Base-by-base conservation (phyloP, 2,888 invertebrate species). In the Galeopsomyia nigrocyanea region DNA sequence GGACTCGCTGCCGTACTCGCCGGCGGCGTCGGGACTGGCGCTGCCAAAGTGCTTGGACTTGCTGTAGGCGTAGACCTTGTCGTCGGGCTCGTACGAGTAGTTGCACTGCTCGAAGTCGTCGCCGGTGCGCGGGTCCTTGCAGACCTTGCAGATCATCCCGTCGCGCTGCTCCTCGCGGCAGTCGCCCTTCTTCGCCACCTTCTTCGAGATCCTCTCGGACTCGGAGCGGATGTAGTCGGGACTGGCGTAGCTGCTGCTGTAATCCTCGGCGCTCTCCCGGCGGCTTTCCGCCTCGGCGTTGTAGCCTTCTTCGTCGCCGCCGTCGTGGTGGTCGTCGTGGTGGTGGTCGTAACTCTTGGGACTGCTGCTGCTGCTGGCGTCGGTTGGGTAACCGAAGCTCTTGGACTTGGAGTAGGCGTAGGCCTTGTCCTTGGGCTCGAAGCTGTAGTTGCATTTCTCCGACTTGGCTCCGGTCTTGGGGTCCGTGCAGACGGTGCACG, bases 61-160 rank as follows among this genome's bases (percentile, higher is more conserved):
- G 13, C 81, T 82, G 62, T 85, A 86, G 0, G 85, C 82, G 71
- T 82, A 87, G 1, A 82, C 89, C 82, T 93, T 91, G 75, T 93
- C 93, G 79, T 90, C 90, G 0, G 93, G 93, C 75, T 91, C 90
- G 0, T 92, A 91, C 13, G 92, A 91, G 84, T 94, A 95, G 0
- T 93, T 92, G 82, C 95, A 95, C 16, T 92, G 92, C 83, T 95
- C 95, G 76, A 91, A 94, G 74, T 92, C 91, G 39, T 92, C 94
- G 57, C 93, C 93, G 1, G 91, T 92, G 82, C 92, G 91, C 0
- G 92, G 90, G 81, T 94, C 91, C 78, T 92, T 91, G 81, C 95
- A 95, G 1, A 93, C 88, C 76, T 90, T 90, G 82, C 94, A 95
- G 14, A 90, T 89, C 90, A 91, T 91, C 3, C 91, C 91, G 76